These are phyloP conservation scores for Bufo gargarizans DNA, from an alignment of 2,113 vertebrate species.

Conservation along the genomic window DNA sequence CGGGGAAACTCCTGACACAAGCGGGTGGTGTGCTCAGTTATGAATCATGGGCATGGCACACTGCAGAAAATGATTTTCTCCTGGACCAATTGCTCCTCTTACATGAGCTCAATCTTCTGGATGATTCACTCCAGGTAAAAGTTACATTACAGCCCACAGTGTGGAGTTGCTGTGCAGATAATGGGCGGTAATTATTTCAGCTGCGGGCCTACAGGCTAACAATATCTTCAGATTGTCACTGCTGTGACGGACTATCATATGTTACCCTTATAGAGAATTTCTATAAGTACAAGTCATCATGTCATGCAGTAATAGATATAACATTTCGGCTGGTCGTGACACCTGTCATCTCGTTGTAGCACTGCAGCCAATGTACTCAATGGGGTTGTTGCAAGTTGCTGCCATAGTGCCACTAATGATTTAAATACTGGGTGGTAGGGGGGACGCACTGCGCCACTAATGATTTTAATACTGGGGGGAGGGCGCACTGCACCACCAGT, in stretches of 20 bases:
- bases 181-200: background rate
- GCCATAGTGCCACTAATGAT: too few relatives aligned
- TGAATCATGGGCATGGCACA: background rate
- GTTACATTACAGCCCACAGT: conserved; percentile 4
- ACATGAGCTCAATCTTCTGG: background rate
- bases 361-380: too few relatives aligned
- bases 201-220: background rate
- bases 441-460: too few relatives aligned
- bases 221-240: background rate
- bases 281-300: background rate
- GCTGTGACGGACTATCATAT: background rate
- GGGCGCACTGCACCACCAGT: too few relatives aligned
- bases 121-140: conserved; percentile 30
- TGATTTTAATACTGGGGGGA: too few relatives aligned
- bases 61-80: background rate
- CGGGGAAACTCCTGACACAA: conserved; percentile 7
- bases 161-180: background rate
- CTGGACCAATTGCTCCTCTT: conserved; percentile 13
- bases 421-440: too few relatives aligned
- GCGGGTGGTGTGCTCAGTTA: background rate
- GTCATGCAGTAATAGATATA: background rate
- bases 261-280: background rate
- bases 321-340: too few relatives aligned
- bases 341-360: too few relatives aligned
- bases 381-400: too few relatives aligned